Base-by-base conservation (phyloP, 2,113 vertebrate species). In the Athene noctua region DNA sequence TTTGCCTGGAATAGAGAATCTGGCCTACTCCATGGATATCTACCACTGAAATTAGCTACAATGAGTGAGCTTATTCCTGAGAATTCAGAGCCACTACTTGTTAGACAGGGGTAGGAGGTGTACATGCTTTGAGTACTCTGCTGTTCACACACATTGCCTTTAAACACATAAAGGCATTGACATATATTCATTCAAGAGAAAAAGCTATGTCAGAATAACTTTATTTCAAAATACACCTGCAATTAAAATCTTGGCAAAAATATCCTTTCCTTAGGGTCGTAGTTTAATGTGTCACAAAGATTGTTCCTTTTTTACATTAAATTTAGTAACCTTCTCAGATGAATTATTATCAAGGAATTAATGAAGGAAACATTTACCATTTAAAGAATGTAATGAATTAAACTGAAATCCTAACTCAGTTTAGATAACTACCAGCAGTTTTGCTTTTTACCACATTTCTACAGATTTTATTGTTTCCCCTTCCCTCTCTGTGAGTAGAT, bases 81-180 rank as follows among this genome's bases (percentile, higher is more conserved):
- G 46, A 65, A 59, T 65, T 79, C 38, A 73, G 71, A 82, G 66
- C 49, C 13, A 14, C 44, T 61, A 6, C 23, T 61, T 71, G 23
- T 54, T 77, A 26, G 62, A 51, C 0, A 0, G 8, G 6, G 8
- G 17, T 55, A 68, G 25, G 61, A 81, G 49, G 49, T n/a, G 11
- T 38, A 51, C 20, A 22, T 54, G 21, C 59, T 54, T 15, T 55
- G 63, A 66, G 46, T 47, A 52, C 47, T 78, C 59, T 77, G 38
- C 23, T 71, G 79, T 84, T 88, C 36, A 57, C 27, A 34, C 26
- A 11, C 23, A 27, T 8, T 15, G 8, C n/a, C 13, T 86, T 79
- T 44, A 79, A 89, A 40, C 3, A 3, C 18, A 27, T 68, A 36
- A 65, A 84, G 29, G 4, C 47, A 32, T 32, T 90, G 61, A 27